Evolutionary conservation across 1,140 invertebrate species (phyloP), one percentile per base, ranked within the genome.

Genomic region (Drosophila albomicans): DNA sequence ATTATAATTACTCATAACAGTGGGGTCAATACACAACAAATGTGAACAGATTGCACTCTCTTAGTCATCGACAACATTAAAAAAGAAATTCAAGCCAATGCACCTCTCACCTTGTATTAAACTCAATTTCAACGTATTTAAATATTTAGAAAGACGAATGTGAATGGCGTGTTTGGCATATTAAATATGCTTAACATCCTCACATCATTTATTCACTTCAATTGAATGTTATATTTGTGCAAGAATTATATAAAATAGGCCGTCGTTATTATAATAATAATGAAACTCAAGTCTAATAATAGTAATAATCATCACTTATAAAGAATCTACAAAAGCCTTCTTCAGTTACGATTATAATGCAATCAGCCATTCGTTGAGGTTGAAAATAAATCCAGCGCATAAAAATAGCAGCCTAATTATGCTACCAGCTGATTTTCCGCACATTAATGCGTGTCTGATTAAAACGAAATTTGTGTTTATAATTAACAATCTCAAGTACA

Each of bases 1-100:
- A 70, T 63, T 70, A 56, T 70, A 70, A 70, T 70, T 70, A 56
- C 58, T 28, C 28, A 32, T 28, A 57, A 56, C 28, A 13, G 10
- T 35, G 30, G 13, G 51, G 30, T 54, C 51, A 54, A 32, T 15
- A 32, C 5, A 15, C 46, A 20, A 20, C 11, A 32, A 6, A 52
- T 30, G 30, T 0, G 51, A 30, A 30, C 28, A 52, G 28, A 52
- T 52, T 52, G 30, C 25, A 52, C 4, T 20, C 6, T 10, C 7
- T 3, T 11, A 10, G 41, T 25, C 20, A 25, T 25, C 3, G 20
- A 25, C 41, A 43, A 5, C 20, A 20, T 20, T 16, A 43, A 25
- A 1, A 43, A 25, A 25, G 15, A 15, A 25, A 46, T 16, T 7
- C 46, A 48, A 49, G 46, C 25, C 20, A 49, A 20, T 20, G 46